Evolutionary conservation across 2,797 vertebrate genomes (phyloP).

Genomic region (Gallinago stenura): DNA sequence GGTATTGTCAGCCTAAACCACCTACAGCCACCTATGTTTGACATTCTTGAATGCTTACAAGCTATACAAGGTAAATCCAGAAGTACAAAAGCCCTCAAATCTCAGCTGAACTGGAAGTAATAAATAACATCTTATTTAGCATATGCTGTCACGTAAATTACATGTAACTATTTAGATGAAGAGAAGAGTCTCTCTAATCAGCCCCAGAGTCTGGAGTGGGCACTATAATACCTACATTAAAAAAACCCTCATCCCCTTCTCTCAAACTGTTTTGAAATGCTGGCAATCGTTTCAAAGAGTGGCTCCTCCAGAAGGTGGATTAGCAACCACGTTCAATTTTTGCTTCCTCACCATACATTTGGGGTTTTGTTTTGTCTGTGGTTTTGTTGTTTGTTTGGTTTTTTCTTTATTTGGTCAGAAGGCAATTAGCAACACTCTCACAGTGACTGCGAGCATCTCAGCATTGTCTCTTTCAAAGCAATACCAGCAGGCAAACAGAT

Average conservation of each 20-base stretch:
- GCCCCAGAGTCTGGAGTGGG: background rate
- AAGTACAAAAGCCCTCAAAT: background rate
- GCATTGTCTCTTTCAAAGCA: background rate
- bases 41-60: background rate
- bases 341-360: background rate
- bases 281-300: background rate
- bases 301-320: too few species aligned
- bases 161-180: background rate
- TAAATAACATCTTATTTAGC: background rate
- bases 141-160: fast-evolving
- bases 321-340: fast-evolving
- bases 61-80: background rate
- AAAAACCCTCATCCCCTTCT: background rate
- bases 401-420: background rate
- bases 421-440: background rate
- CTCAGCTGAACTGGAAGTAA: background rate
- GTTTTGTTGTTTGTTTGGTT: too few species aligned
- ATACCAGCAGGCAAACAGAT: background rate
- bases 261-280: background rate
- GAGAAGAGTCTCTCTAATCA: background rate
- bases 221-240: background rate
- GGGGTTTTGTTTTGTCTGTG: background rate
- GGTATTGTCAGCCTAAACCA: background rate
- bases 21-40: fast-evolving
- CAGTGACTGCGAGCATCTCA: background rate